Base-by-base conservation (phyloP, 2,888 invertebrate genomes). In the Lasioglossum morio region DNA sequence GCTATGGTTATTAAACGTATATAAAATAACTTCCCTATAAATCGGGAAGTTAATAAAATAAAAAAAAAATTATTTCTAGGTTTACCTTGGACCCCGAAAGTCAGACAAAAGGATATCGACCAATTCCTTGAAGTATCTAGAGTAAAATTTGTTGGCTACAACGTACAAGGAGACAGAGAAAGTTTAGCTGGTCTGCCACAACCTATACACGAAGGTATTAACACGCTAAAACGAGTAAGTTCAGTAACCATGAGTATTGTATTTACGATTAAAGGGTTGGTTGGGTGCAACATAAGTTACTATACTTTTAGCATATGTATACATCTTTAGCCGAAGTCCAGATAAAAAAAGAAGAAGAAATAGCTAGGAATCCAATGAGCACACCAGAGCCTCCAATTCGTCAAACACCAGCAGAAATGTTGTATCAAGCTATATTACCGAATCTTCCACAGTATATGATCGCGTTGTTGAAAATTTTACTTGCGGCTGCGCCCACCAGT, bases 401-500 rank as follows among this genome's bases (percentile, higher is more conserved):
- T 86, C 96, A 97, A 94, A 98, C 98, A 34, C 97, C 98, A 85
- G 97, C 98, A 3, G 99, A 99, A 96, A 96, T 97, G 83, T 96
- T 99, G 77, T 99, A 99, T 95, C 97, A 97, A 95, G 98, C 98
- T n/a, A 98, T 99, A 96, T 95, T 99, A 89, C 99, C 99, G 1
- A 98, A 98, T 95, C 96, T 99, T 92, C 99, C 99, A 16, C 99
- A 99, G 94, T 99, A 99, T 94, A 99, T 99, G 98, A 99, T 99
- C 94, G 99, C 99, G 37, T 95, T 99, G 79, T 96, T 99, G 77
- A 99, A 99, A 96, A 98, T 99, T 91, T 96, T 99, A 81, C 96
- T 99, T 81, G 99, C 99, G 48, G 99, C 99, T 79, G 99, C 99
- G 57, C 99, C 99, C 7, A 99, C 99, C n/a, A 99, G 99, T n/a